Evolutionary conservation across 2,113 vertebrate genomes (phyloP).

Genomic region (Eulemur macaco): DNA sequence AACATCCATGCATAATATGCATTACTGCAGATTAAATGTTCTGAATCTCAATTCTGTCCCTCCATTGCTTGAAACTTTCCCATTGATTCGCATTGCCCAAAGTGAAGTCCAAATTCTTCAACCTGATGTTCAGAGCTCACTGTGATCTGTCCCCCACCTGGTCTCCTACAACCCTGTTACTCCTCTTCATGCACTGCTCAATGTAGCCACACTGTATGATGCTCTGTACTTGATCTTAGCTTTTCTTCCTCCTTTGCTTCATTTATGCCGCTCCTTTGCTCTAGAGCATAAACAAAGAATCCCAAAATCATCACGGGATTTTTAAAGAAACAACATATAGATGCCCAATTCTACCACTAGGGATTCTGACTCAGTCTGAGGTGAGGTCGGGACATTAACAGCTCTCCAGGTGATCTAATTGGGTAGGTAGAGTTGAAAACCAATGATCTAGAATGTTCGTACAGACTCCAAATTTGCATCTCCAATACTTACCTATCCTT

Average conservation of each 20-base stretch:
- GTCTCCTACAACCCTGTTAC: neutral
- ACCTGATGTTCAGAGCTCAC: neutral
- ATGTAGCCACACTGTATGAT: neutral
- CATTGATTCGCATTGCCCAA: neutral
- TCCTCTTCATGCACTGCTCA: neutral
- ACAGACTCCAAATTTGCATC: neutral
- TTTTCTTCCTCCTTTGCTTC: neutral
- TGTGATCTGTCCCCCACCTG: neutral
- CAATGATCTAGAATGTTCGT: neutral
- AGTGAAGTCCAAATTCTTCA: neutral
- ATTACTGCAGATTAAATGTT: neutral
- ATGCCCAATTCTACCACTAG: neutral
- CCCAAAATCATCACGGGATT: neutral
- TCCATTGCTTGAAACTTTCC: neutral
- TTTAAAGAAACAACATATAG: neutral
- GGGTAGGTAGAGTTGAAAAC: neutral
- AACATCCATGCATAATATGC: neutral
- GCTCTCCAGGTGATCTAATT: neutral
- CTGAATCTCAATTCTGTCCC: neutral
- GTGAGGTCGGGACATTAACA: neutral
- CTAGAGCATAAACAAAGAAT: too few relatives aligned
- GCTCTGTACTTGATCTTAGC: neutral
- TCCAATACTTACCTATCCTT: neutral
- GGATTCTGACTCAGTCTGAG: neutral
- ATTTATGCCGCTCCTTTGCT: neutral